A percentile compares a stretch with the other conserved stretches of the same genome.
phyloP scores from a whole-genome alignment of 2,113 vertebrate genomes.

The Tichodroma muraria region DNA sequence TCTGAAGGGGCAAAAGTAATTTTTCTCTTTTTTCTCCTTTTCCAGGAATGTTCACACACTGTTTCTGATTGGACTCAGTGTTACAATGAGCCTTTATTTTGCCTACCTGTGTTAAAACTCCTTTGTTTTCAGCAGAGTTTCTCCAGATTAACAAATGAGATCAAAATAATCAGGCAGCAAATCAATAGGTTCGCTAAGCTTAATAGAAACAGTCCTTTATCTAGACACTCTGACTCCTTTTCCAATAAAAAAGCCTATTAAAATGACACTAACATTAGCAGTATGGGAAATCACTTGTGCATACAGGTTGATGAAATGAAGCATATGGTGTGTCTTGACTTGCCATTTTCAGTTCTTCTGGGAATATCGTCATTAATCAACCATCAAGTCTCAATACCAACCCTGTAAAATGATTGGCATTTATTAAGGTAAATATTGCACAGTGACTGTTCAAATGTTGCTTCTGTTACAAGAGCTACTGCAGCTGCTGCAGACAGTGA shows the following conservation, averaged over 20 bases:
- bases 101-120: not conserved
- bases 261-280: constrained; percentile 38
- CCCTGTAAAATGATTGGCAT: constrained; percentile 34
- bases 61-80: not conserved
- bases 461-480: not conserved
- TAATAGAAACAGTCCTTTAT: constrained; percentile 11
- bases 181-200: constrained; percentile 34
- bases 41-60: not conserved
- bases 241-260: constrained; percentile 47
- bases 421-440: constrained; percentile 54
- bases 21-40: not conserved
- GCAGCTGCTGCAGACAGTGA: not conserved
- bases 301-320: constrained; percentile 34
- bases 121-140: not conserved
- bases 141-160: constrained; percentile 11
- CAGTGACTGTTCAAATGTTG: not conserved
- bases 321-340: constrained; percentile 43
- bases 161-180: constrained; percentile 40
- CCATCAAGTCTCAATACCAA: not conserved
- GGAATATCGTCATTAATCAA: constrained; percentile 7
- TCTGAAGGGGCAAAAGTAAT: not conserved
- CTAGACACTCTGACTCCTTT: constrained; percentile 20
- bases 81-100: not conserved
- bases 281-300: constrained; percentile 22
- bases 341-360: constrained; percentile 35